Conservation (phyloP, 2,888 invertebrate species). For the Junonia oenone region DNA sequence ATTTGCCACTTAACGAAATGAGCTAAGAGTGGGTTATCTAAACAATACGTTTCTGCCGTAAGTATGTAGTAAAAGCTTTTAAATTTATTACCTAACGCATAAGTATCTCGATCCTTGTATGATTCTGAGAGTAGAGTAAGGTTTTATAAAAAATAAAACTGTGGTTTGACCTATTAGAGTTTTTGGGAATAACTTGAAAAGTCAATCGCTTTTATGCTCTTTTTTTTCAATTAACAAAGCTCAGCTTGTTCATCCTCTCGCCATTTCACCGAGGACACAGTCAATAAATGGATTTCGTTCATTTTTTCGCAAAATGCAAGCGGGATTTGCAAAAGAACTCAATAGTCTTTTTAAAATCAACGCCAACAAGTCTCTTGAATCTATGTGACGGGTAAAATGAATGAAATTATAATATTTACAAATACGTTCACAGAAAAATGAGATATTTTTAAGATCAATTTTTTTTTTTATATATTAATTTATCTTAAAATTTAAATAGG, state of each 20-base stretch:
- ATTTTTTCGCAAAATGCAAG: background rate
- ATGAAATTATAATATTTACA: no score
- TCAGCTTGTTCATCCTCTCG: background rate
- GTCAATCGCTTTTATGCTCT: background rate
- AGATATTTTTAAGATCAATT: no score
- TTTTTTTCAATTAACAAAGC: background rate
- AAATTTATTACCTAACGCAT: background rate
- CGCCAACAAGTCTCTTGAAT: background rate
- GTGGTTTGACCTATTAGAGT: background rate
- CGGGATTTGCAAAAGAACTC: background rate
- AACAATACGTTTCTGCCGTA: conserved; percentile 2
- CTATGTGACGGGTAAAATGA: background rate
- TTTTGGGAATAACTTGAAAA: background rate
- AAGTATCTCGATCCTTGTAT: conserved; percentile 2
- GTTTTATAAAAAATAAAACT: background rate
- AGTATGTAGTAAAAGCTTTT: background rate
- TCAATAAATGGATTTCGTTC: conserved; percentile 8
- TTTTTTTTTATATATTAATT: no score
- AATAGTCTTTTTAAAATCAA: conserved; percentile 1
- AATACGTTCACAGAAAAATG: no score
- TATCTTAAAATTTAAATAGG: no score
- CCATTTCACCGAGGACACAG: background rate
- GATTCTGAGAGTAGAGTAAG: background rate
- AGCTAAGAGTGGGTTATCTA: background rate
- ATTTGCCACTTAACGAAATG: background rate